Evolutionary conservation across 2,888 invertebrate genomes (phyloP), one percentile per base, ranked within the genome.

Genomic region (Rosalia funebris): DNA sequence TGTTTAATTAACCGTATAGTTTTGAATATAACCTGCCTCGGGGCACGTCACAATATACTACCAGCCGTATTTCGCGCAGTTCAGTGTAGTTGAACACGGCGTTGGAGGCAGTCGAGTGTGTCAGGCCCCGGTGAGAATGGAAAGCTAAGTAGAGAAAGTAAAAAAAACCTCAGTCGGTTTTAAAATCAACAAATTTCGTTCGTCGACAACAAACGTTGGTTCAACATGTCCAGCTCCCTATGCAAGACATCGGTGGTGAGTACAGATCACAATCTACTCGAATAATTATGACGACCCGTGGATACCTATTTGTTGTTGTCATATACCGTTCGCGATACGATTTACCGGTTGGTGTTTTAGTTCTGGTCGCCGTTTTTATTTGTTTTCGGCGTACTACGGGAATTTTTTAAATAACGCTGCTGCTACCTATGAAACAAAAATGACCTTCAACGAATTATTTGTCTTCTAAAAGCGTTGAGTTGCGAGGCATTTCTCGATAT

Each of bases 231-330:
- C 55, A 72, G 65, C 59, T 71, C 75, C 17, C 61, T 75, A 59
- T 75, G 75, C 60, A 75, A 74, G 62, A 70, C 71, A 20, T 72
- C 75, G 4, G 74, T 74, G 88, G 81, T 91, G 71, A 93, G 93
- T 85, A 85, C 34, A n/a, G 25, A 25, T 25, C n/a, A 17, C 12
- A 46, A 32, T 4, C 16, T n/a, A 37, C 7, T 10, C 10, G 14
- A 50, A 2, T 50, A 50, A 39, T 50, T 50, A 25, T 7, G 15
- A 14, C 9, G 39, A 15, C 47, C 17, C 36, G 47, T 48, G 47
- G 36, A n/a, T n/a, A n/a, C n/a, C n/a, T 48, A 36, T 25, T 50
- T 50, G 17, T 11, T 37, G 39, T 50, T n/a, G 25, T 25, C n/a
- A 25, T 3, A 48, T 37, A 48, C n/a, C n/a, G 32, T 16, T n/a